Percentiles rank a stretch among this genome's conserved stretches.
phyloP scores from a whole-genome alignment of 2,888 invertebrate species.

The Epinotia bilunana region DNA sequence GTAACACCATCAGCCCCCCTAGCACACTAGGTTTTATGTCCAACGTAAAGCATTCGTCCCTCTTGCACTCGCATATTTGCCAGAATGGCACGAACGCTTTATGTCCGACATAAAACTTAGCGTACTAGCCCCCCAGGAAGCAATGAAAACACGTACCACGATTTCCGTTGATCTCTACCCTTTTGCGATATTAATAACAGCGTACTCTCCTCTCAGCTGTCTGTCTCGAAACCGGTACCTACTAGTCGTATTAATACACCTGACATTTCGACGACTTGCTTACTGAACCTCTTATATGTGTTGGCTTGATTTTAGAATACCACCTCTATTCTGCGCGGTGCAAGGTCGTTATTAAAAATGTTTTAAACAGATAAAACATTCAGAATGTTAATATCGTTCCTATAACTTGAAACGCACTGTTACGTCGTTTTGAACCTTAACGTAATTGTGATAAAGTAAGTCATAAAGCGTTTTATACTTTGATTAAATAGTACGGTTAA shows the following conservation, averaged over 20 bases:
- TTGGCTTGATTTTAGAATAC: neutral
- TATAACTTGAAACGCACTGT: no score
- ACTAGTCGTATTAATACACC: conserved; percentile 38
- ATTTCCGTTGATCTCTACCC: conserved; percentile 36
- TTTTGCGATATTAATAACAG: conserved; percentile 40
- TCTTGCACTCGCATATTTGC: no score
- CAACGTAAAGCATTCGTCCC: no score
- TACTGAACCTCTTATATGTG: conserved; percentile 7
- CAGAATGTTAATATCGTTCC: no score
- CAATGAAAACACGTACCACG: conserved; percentile 17
- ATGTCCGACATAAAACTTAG: no score
- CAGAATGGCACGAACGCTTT: no score
- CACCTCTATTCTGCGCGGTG: neutral
- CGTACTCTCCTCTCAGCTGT: conserved; percentile 15
- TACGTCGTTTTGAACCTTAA: no score
- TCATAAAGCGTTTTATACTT: no score
- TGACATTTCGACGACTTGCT: conserved; percentile 32
- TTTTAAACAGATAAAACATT: neutral
- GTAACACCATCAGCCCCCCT: conserved; percentile 14
- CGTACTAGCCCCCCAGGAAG: no score
- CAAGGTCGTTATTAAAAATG: neutral
- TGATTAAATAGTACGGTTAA: no score
- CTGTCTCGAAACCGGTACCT: conserved; percentile 33
- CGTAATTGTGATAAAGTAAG: no score
- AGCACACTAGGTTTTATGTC: no score